phyloP scores from a whole-genome alignment of 2,888 invertebrate genomes.

The Cerastis leucographa region DNA sequence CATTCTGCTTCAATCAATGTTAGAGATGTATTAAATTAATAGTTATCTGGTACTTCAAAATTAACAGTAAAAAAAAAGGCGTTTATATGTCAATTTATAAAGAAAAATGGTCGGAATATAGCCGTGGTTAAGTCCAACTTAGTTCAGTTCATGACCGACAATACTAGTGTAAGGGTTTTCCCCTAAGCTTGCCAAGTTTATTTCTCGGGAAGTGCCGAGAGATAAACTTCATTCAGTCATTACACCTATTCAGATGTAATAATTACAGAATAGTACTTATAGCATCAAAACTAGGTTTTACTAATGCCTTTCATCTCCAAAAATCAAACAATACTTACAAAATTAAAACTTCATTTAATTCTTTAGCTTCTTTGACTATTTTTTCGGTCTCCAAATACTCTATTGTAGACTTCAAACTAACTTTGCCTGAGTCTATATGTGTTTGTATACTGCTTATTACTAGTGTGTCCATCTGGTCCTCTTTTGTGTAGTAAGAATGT shows the following conservation, averaged over 20 bases:
- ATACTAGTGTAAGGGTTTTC: no score
- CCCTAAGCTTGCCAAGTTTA: not conserved
- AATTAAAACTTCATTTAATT: slow-evolving; percentile 73
- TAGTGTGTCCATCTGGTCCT: slow-evolving; percentile 35
- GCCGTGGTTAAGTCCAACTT: no score
- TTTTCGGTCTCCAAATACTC: slow-evolving; percentile 79
- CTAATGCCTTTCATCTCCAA: not conserved
- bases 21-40: no score
- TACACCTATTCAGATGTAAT: not conserved
- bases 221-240: no score
- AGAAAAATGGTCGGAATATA: no score
- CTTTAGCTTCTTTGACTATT: slow-evolving; percentile 71
- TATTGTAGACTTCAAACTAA: slow-evolving; percentile 74
- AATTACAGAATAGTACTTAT: not conserved
- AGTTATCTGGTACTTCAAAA: no score
- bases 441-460: slow-evolving; percentile 64
- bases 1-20: no score
- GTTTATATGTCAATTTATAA: no score
- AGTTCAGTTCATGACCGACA: no score
- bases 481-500: slow-evolving; percentile 61
- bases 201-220: no score
- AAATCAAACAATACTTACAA: slow-evolving; percentile 49
- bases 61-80: no score
- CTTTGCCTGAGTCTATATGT: slow-evolving; percentile 73
- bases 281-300: not conserved